Evolutionary conservation across 1,140 invertebrate species (phyloP).

Genomic region (Drosophila sp.): DNA sequence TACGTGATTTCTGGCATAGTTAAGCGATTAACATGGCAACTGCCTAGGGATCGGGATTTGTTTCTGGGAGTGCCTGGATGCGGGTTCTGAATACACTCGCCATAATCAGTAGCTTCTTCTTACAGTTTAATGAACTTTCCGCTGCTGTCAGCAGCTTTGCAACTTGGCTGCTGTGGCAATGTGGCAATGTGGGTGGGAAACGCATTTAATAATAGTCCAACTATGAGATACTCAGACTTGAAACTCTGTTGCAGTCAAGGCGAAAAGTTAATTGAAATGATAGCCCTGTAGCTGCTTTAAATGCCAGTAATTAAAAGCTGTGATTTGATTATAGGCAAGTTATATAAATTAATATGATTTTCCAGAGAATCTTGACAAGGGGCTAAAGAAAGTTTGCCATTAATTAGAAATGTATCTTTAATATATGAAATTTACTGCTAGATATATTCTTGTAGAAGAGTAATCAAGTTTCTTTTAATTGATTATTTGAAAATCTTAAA

Average conservation of each 20-base stretch:
- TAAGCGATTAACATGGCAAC: slow-evolving; percentile 61
- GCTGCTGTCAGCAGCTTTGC: slow-evolving; percentile 28
- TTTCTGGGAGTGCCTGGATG: slow-evolving; percentile 15
- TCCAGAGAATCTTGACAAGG: neutral
- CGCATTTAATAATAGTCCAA: slow-evolving; percentile 34
- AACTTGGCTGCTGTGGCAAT: neutral
- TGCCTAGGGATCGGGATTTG: slow-evolving; percentile 41
- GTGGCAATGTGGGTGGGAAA: slow-evolving; percentile 21
- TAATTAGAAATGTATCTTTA: neutral
- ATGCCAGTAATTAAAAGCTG: slow-evolving; percentile 33
- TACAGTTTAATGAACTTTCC: slow-evolving; percentile 68
- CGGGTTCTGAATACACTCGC: neutral
- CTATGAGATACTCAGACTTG: neutral
- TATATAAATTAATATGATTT: neutral
- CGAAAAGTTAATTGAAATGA: slow-evolving; percentile 38
- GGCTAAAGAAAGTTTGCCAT: neutral
- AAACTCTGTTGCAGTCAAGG: neutral
- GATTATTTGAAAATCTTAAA: neutral
- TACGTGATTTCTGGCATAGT: slow-evolving; percentile 82
- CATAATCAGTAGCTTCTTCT: slow-evolving; percentile 5
- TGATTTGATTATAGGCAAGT: slow-evolving; percentile 25
- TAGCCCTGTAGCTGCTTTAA: slow-evolving; percentile 13
- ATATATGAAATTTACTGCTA: neutral
- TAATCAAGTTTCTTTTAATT: neutral
- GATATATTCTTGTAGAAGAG: neutral